Percentiles rank a stretch among this genome's conserved stretches.
phyloP scores from a whole-genome alignment of 2,888 invertebrate genomes.

The Chrysomela aeneicollis region DNA sequence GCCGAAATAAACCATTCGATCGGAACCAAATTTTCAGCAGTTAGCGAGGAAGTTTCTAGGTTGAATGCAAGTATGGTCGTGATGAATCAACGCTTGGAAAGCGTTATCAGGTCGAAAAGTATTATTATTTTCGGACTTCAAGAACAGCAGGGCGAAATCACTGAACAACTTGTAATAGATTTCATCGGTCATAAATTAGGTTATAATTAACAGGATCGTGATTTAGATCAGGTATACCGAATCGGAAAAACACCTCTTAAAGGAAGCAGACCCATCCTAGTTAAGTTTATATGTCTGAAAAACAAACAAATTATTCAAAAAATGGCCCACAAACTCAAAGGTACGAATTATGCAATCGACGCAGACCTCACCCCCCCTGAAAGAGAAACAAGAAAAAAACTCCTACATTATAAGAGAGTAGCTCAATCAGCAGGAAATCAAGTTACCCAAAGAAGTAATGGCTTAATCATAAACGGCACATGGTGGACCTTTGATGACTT shows the following conservation, averaged over 20 bases:
- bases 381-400: slow-evolving; percentile 8
- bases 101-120: not conserved
- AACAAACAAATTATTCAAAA: not conserved
- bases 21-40: not conserved
- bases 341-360: slow-evolving; percentile 10
- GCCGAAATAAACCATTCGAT: not conserved
- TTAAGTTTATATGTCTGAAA: not conserved
- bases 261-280: not conserved
- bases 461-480: not conserved
- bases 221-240: slow-evolving; percentile 2
- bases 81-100: not conserved
- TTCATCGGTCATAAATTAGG: not conserved
- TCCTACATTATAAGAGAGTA: slow-evolving; percentile 1
- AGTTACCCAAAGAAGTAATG: slow-evolving; percentile 5
- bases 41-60: not conserved
- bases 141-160: not conserved
- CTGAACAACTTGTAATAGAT: not conserved
- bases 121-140: not conserved
- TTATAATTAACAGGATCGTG: not conserved
- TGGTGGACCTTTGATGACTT: no score
- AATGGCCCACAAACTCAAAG: not conserved
- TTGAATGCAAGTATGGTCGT: not conserved
- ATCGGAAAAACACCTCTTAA: not conserved
- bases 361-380: not conserved
- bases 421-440: slow-evolving; percentile 8